These are phyloP conservation scores for Ciconia boyciana DNA, from an alignment of 2,113 vertebrate species.

Conservation along the genomic window DNA sequence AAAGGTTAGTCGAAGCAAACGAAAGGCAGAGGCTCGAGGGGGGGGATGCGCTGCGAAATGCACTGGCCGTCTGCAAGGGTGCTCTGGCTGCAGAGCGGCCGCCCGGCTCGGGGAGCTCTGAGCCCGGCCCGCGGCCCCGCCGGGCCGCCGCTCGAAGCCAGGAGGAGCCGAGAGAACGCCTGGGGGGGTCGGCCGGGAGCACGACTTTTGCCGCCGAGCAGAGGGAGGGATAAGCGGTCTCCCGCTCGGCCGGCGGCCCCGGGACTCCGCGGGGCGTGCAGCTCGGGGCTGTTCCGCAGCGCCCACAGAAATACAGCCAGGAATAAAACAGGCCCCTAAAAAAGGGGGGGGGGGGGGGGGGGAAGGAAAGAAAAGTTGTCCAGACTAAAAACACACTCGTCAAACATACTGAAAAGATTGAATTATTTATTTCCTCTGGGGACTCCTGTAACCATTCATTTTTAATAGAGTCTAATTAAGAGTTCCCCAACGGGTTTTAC, in stretches of 20 bases:
- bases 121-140: too few relatives aligned
- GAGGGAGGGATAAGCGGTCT: too few relatives aligned
- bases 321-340: background rate
- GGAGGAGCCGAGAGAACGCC: too few relatives aligned
- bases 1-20: background rate
- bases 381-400: background rate
- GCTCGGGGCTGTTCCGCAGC: background rate
- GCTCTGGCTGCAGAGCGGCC: too few relatives aligned
- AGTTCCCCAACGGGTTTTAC: background rate
- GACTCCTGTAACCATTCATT: constrained; percentile 23
- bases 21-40: too few relatives aligned
- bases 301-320: background rate
- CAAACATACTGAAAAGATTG: background rate
- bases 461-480: constrained; percentile 39
- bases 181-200: rapidly evolving
- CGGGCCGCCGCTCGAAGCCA: background rate
- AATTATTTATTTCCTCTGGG: constrained; percentile 38
- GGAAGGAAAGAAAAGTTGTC: background rate
- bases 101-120: too few relatives aligned
- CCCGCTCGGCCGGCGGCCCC: background rate
- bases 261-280: background rate
- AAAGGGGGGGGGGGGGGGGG: rapidly evolving
- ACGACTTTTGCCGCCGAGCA: background rate
- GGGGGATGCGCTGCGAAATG: background rate
- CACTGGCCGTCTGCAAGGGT: too few relatives aligned